These are phyloP conservation scores for Stenoptilia bipunctidactyla DNA, from an alignment of 2,888 invertebrate genomes.

Conservation along the genomic window DNA sequence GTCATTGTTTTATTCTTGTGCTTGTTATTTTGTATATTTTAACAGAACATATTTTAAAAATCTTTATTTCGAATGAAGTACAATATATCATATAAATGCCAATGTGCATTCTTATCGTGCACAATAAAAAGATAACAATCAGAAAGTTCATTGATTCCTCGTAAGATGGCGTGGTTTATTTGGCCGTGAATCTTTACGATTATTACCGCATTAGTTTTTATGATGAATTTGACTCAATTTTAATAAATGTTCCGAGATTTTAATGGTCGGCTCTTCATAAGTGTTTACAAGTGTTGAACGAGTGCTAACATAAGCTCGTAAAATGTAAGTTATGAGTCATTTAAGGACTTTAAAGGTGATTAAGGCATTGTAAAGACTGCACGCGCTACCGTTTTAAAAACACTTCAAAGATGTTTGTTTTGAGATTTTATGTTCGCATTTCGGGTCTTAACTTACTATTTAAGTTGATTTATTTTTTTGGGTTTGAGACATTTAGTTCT, in stretches of 20 bases:
- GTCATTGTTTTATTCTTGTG: too few species aligned
- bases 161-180: constrained; percentile 58
- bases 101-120: too few species aligned
- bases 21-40: too few species aligned
- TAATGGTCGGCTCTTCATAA: constrained; percentile 47
- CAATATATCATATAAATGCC: too few species aligned
- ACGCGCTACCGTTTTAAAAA: constrained; percentile 1
- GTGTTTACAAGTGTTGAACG: constrained; percentile 32
- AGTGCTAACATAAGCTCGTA: constrained; percentile 1
- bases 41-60: too few species aligned
- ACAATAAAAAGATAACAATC: neutral
- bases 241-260: constrained; percentile 9
- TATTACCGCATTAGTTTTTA: constrained; percentile 53
- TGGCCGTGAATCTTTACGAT: constrained; percentile 46
- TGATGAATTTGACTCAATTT: constrained; percentile 45
- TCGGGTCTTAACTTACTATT: too few species aligned
- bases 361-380: neutral
- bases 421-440: too few species aligned
- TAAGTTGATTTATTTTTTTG: too few species aligned
- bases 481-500: too few species aligned
- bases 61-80: too few species aligned
- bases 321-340: constrained; percentile 1
- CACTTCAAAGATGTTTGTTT: neutral
- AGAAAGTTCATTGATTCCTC: constrained; percentile 8
- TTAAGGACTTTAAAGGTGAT: constrained; percentile 1